These are phyloP conservation scores for Temnopleurus reevesii DNA, from an alignment of 53 echinoderm and acorn worm species.

Conservation along the genomic window DNA sequence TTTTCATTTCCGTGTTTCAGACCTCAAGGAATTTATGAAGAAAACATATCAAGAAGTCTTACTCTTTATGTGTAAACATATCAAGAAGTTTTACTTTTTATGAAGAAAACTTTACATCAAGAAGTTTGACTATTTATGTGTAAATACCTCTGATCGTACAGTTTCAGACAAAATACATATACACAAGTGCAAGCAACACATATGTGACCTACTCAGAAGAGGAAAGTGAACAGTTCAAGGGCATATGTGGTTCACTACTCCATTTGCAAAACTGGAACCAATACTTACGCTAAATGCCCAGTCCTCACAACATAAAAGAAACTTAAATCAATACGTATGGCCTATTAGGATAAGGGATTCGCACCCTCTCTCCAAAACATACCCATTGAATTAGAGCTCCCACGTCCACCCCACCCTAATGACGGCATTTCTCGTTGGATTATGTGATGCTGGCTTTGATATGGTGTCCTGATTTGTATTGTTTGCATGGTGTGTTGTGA, in stretches of 20 bases:
- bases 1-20: no score
- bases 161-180: not conserved
- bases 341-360: constrained; percentile 2
- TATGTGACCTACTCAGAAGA: no score
- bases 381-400: constrained; percentile 4
- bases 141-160: no score
- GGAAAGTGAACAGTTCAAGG: constrained; percentile 40
- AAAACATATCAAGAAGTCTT: no score
- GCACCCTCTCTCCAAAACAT: not conserved
- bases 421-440: no score
- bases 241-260: not conserved
- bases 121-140: no score
- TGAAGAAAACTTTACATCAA: no score
- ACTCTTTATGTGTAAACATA: no score
- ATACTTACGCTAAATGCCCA: not conserved
- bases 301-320: not conserved
- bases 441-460: not conserved
- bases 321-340: constrained; percentile 29
- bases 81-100: no score
- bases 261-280: not conserved
- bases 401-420: not conserved
- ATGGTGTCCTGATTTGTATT: not conserved
- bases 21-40: no score
- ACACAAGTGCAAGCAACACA: constrained; percentile 2
- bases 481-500: not conserved